Percentiles rank a stretch among this genome's conserved stretches.
phyloP scores from a whole-genome alignment of 2,888 invertebrate genomes.

The Drosophila imparisetae region DNA sequence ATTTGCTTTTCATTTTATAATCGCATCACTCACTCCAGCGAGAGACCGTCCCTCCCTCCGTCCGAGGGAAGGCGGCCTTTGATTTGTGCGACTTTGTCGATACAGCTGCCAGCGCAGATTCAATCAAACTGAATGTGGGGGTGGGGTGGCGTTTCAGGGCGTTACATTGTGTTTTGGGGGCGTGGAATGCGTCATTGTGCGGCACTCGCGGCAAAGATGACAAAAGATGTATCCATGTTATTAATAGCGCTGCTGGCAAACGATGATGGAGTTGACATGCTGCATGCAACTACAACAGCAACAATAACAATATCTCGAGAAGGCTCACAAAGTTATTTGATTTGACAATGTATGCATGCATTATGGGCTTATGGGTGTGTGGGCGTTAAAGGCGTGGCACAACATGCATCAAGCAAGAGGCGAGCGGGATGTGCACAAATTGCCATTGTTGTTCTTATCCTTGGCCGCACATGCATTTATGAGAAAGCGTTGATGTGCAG shows the following conservation, averaged over 20 bases:
- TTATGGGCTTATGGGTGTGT: slow-evolving; percentile 13
- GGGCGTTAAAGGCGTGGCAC: slow-evolving; percentile 13
- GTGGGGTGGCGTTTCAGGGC: neutral
- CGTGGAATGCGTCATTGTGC: slow-evolving; percentile 9
- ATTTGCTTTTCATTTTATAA: slow-evolving; percentile 69
- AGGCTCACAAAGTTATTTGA: slow-evolving; percentile 58
- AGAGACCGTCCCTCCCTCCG: neutral
- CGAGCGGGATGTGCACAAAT: slow-evolving; percentile 37
- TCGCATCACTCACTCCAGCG: slow-evolving; percentile 62
- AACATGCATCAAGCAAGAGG: slow-evolving; percentile 8
- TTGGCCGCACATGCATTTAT: slow-evolving; percentile 48
- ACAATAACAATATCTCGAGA: slow-evolving; percentile 13
- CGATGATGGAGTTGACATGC: slow-evolving; percentile 57
- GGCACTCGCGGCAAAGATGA: slow-evolving; percentile 49
- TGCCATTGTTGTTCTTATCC: slow-evolving; percentile 41
- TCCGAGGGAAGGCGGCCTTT: slow-evolving; percentile 20
- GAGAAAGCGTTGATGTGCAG: slow-evolving; percentile 54
- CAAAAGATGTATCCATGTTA: slow-evolving; percentile 77
- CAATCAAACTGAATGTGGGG: slow-evolving; percentile 51
- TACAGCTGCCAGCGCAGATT: slow-evolving; percentile 32
- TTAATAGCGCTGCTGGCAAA: slow-evolving; percentile 78
- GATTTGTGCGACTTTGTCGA: slow-evolving; percentile 39
- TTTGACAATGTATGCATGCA: slow-evolving; percentile 52
- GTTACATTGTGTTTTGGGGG: neutral
- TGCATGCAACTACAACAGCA: slow-evolving; percentile 10